A percentile compares a stretch with the other conserved stretches of the same genome.
Conservation (phyloP, 2,888 invertebrate species). For the Argynnis bischoffii region DNA sequence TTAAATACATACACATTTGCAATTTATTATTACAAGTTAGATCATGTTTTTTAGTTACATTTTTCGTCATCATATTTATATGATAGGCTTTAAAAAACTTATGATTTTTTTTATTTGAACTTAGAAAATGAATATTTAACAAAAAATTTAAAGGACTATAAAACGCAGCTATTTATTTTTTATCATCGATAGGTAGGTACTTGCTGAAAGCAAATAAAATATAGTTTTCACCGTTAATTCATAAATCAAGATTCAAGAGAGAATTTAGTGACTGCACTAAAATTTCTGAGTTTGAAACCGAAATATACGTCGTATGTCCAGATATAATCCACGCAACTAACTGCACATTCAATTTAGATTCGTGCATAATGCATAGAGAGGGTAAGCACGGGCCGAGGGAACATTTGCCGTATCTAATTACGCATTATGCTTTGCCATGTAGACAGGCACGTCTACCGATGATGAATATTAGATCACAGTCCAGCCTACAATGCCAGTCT, state of each 20-base stretch:
- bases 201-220: too few species aligned
- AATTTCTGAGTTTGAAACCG: slow-evolving; percentile 16
- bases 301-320: slow-evolving; percentile 30
- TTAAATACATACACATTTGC: too few species aligned
- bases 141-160: too few species aligned
- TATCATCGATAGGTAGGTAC: too few species aligned
- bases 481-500: slow-evolving; percentile 57
- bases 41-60: too few species aligned
- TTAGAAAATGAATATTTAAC: too few species aligned
- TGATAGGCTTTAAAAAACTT: too few species aligned
- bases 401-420: slow-evolving; percentile 80
- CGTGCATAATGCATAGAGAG: slow-evolving; percentile 75
- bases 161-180: too few species aligned
- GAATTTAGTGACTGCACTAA: background rate
- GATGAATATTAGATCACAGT: slow-evolving; percentile 78
- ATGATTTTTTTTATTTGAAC: too few species aligned
- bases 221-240: too few species aligned
- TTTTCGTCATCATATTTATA: too few species aligned
- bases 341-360: slow-evolving; percentile 77
- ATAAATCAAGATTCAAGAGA: background rate
- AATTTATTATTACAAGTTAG: too few species aligned
- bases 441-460: slow-evolving; percentile 69
- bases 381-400: slow-evolving; percentile 59
- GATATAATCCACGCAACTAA: slow-evolving; percentile 55
- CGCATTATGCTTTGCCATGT: slow-evolving; percentile 77